phyloP scores from a whole-genome alignment of 2,797 vertebrate species.

The Macroramphosus scolopax region DNA sequence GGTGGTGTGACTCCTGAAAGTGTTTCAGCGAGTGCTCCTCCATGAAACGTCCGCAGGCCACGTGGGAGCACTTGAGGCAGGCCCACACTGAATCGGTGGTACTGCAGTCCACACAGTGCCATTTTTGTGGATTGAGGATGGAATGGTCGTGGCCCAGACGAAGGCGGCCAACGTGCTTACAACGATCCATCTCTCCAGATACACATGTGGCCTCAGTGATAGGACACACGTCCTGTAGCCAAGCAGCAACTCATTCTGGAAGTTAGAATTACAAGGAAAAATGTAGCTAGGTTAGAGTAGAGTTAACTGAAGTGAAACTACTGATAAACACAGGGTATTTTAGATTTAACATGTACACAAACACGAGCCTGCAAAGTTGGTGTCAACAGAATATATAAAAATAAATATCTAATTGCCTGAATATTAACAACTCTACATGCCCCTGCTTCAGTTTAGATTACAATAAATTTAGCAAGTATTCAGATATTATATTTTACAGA shows the following conservation, averaged over 20 bases:
- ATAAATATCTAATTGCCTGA: no score
- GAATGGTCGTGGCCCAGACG: slow-evolving; percentile 97
- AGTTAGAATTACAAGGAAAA: background rate
- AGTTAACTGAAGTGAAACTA: background rate
- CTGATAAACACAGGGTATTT: no score
- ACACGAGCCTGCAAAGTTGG: no score
- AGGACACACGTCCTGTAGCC: slow-evolving; percentile 74
- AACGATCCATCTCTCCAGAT: slow-evolving; percentile 95
- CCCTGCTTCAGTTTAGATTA: no score
- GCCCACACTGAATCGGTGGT: slow-evolving; percentile 96
- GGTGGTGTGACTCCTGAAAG: slow-evolving; percentile 90
- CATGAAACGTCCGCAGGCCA: slow-evolving; percentile 94
- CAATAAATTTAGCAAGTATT: no score
- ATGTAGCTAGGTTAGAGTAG: background rate
- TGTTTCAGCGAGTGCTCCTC: slow-evolving; percentile 94
- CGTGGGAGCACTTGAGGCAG: slow-evolving; percentile 97
- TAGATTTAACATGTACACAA: no score
- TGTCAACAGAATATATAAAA: no score
- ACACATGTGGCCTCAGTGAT: slow-evolving; percentile 77
- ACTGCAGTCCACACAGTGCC: slow-evolving; percentile 91
- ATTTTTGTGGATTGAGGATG: slow-evolving; percentile 98
- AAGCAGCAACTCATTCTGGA: slow-evolving; percentile 71
- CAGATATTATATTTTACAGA: background rate
- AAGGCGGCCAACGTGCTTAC: slow-evolving; percentile 97
- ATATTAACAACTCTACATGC: no score